phyloP scores from a whole-genome alignment of 2,113 vertebrate species.

The Mirza zaza region DNA sequence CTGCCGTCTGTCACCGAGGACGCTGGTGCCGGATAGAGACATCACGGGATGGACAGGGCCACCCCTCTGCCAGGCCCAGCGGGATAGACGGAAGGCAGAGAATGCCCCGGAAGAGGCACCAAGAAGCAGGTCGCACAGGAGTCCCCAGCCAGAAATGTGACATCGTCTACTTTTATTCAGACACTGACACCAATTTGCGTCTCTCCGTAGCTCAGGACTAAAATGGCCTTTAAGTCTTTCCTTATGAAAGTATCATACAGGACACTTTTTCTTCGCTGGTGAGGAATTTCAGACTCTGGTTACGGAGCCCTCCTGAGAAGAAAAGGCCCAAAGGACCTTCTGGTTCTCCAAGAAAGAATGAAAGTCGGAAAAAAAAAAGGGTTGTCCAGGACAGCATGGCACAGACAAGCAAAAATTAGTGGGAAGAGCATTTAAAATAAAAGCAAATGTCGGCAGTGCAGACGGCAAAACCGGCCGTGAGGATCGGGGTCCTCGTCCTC shows the following conservation, averaged over 20 bases:
- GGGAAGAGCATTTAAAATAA: not conserved
- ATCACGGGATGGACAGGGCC: fast-evolving
- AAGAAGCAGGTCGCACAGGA: not conserved
- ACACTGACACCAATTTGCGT: not conserved
- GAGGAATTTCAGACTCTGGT: not conserved
- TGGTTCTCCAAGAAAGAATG: not conserved
- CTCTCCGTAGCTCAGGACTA: not conserved
- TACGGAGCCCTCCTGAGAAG: not conserved
- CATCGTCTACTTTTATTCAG: fast-evolving
- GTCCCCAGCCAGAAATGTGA: fast-evolving
- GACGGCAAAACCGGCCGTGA: not conserved
- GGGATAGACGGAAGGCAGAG: fast-evolving
- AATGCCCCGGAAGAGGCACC: fast-evolving
- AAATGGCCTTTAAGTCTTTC: no score
- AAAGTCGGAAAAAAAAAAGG: not conserved
- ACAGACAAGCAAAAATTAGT: not conserved
- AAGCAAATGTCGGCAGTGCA: not conserved
- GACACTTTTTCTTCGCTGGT: fast-evolving
- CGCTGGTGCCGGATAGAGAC: fast-evolving
- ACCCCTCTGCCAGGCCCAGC: fast-evolving
- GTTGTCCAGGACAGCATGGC: not conserved
- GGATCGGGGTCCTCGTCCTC: no score
- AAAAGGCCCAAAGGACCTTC: not conserved
- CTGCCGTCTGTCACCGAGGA: not conserved
- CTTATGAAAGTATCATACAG: fast-evolving